phyloP scores from a whole-genome alignment of 1,140 invertebrate species.

The Drosophila seguyi region DNA sequence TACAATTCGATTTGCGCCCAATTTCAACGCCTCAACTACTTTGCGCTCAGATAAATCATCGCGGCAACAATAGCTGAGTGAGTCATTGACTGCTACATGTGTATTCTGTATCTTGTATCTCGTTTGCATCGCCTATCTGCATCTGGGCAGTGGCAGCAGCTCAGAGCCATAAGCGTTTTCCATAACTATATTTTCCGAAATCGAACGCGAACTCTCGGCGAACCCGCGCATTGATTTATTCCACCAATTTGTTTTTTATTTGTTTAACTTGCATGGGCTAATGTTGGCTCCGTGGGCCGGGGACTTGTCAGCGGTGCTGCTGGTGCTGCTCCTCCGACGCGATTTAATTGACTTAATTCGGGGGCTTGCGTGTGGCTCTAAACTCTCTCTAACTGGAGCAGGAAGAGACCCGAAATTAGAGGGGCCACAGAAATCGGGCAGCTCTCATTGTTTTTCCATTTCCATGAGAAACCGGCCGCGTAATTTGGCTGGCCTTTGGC shows the following conservation, averaged over 20 bases:
- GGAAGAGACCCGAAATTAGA: constrained; percentile 66
- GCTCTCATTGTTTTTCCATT: constrained; percentile 74
- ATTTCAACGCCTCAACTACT: constrained; percentile 81
- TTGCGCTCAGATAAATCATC: constrained; percentile 65
- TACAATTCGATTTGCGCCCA: constrained; percentile 80
- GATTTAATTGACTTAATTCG: constrained; percentile 66
- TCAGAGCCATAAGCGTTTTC: constrained; percentile 51
- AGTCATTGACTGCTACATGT: constrained; percentile 76
- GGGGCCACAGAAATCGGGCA: constrained; percentile 22
- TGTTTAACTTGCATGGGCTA: constrained; percentile 20
- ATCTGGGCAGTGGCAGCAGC: constrained; percentile 48
- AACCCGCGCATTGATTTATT: constrained; percentile 52
- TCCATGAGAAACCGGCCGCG: constrained; percentile 69
- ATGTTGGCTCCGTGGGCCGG: constrained; percentile 24
- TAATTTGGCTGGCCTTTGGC: constrained; percentile 78
- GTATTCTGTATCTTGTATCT: constrained; percentile 67
- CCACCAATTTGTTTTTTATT: constrained; percentile 38
- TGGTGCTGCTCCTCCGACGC: constrained; percentile 14
- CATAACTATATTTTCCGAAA: constrained; percentile 70
- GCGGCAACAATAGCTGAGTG: constrained; percentile 59
- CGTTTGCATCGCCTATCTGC: constrained; percentile 47
- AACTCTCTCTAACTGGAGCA: constrained; percentile 69
- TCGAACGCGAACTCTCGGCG: constrained; percentile 53
- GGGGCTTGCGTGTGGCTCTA: constrained; percentile 68
- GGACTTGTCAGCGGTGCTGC: constrained; percentile 36